Evolutionary conservation across 2,113 vertebrate species (phyloP).

Genomic region (Antidorcas marsupialis): DNA sequence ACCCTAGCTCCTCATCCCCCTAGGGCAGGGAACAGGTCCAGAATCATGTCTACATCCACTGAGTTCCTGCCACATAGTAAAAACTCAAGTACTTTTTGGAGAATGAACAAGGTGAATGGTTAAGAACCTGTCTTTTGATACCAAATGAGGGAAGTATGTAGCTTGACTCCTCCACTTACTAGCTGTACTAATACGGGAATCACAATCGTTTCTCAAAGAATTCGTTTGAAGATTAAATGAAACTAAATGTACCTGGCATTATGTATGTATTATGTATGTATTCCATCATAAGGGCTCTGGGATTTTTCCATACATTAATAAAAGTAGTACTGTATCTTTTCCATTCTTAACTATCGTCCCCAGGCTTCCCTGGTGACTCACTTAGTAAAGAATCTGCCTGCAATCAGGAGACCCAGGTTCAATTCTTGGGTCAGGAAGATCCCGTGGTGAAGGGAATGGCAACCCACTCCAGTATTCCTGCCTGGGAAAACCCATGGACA

Average conservation of each 20-base stretch:
- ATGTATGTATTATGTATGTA: not conserved
- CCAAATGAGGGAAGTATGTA: not conserved
- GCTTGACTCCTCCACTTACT: not conserved
- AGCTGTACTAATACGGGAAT: not conserved
- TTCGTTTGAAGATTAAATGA: not conserved
- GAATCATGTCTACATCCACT: not conserved
- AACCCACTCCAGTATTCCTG: not conserved
- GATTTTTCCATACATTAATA: not conserved
- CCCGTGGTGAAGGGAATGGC: not conserved
- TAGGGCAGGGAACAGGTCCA: not conserved
- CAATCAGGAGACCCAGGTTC: not conserved
- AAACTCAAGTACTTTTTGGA: not conserved
- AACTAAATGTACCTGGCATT: not conserved
- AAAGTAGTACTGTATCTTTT: not conserved
- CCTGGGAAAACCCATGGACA: not conserved
- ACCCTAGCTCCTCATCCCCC: not conserved
- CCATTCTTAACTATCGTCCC: not conserved
- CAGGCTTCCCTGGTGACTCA: not conserved
- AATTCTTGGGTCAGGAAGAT: not conserved
- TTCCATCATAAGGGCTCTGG: not conserved
- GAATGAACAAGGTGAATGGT: not conserved
- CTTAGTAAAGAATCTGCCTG: not conserved
- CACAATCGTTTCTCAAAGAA: not conserved
- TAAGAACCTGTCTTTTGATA: not conserved
- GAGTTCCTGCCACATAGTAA: not conserved